Conservation (phyloP, 2,797 vertebrate species). For the Thripadectes ignobilis region DNA sequence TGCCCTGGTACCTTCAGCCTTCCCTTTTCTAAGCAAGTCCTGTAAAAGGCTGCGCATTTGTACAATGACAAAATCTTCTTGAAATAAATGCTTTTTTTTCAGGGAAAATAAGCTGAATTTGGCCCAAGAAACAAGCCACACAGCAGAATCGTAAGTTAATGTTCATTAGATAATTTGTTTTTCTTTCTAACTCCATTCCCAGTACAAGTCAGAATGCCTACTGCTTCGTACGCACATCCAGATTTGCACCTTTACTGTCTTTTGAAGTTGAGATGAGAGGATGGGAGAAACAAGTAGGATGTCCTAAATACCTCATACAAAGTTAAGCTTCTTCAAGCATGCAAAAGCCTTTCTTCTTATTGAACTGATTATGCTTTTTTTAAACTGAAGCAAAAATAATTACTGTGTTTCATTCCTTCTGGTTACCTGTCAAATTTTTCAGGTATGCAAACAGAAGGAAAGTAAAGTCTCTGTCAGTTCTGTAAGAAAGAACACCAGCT, state of each 20-base stretch:
- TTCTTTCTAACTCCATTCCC: neutral
- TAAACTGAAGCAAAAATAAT: neutral
- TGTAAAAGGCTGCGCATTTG: neutral
- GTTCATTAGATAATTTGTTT: neutral
- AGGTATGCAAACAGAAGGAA: neutral
- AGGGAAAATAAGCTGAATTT: neutral
- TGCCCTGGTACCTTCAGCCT: fast-evolving
- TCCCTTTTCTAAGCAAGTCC: neutral
- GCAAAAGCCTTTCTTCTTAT: neutral
- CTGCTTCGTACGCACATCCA: neutral
- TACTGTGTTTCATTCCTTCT: neutral
- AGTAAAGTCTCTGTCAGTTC: neutral
- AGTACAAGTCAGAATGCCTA: neutral
- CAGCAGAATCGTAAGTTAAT: neutral
- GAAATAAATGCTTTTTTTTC: neutral
- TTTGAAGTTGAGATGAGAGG: neutral
- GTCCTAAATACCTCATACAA: neutral
- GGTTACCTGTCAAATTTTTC: neutral
- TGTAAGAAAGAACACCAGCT: neutral
- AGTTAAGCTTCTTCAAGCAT: neutral
- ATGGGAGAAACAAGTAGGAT: neutral
- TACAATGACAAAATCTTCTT: neutral
- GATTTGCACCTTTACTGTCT: neutral
- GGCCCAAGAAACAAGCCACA: neutral
- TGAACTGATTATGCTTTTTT: neutral